phyloP scores from a whole-genome alignment of 2,888 invertebrate genomes.

The Noctua comes region DNA sequence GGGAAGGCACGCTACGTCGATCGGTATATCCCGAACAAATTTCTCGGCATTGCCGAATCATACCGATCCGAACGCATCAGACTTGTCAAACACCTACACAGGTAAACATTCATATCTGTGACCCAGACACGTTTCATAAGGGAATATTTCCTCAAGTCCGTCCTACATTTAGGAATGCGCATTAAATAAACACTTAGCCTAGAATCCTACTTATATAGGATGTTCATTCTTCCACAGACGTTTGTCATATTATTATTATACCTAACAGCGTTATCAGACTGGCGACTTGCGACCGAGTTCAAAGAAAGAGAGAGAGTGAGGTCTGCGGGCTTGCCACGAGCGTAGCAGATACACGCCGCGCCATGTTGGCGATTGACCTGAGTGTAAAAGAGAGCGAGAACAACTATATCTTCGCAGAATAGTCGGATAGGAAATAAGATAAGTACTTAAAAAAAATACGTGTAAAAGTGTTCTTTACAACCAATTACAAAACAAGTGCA shows the following conservation, averaged over 20 bases:
- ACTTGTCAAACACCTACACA: neutral
- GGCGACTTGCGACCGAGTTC: neutral
- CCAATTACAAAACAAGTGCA: neutral
- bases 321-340: no score
- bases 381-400: no score
- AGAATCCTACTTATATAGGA: neutral
- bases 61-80: neutral
- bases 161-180: conserved; percentile 10
- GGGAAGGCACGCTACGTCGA: neutral
- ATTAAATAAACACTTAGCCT: conserved; percentile 31
- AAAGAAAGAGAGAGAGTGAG: no score
- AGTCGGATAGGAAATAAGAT: no score
- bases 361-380: no score
- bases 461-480: neutral
- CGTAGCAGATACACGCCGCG: no score
- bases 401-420: no score
- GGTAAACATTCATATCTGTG: neutral
- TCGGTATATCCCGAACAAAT: neutral
- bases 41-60: neutral
- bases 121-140: neutral
- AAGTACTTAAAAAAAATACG: no score
- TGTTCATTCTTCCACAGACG: neutral
- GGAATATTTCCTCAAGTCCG: neutral
- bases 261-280: neutral
- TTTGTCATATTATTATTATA: neutral